Conservation (phyloP, 2,888 invertebrate genomes). For the Aromia moschata region DNA sequence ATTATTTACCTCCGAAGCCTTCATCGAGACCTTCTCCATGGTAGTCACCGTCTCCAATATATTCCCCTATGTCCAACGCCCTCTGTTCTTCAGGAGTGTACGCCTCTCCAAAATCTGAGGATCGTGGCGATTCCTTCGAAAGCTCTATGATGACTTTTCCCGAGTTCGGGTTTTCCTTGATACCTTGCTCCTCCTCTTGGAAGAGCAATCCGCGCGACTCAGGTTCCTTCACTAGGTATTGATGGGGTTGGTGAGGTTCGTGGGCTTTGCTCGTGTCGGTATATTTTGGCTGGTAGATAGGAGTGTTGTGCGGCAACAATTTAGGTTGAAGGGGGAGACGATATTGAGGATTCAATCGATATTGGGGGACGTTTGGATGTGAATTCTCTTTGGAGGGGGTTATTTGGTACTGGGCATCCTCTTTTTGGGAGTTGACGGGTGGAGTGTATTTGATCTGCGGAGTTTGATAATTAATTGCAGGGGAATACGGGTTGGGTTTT, state of each 20-base stretch:
- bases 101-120: constrained; percentile 26
- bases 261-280: not conserved
- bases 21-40: constrained; percentile 55
- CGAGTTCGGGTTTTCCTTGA: not conserved
- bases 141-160: not conserved
- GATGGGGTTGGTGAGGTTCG: not conserved
- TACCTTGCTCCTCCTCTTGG: not conserved
- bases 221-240: not conserved
- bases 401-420: too few relatives aligned
- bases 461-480: too few relatives aligned
- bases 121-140: not conserved
- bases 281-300: not conserved
- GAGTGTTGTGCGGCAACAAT: not conserved
- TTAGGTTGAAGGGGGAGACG: not conserved
- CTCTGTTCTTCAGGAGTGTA: constrained; percentile 49
- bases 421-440: too few relatives aligned
- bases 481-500: too few relatives aligned
- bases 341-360: not conserved
- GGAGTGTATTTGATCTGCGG: not conserved
- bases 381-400: too few relatives aligned
- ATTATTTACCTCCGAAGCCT: constrained; percentile 45
- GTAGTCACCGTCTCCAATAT: constrained; percentile 56
- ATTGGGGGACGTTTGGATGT: not conserved
- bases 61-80: constrained; percentile 54
- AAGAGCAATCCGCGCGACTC: not conserved